Evolutionary conservation across 37 sponge, comb jelly and placozoan species (phyloP), one percentile per base, ranked within the genome.

Genomic region (Halisarca cf. caerulea): DNA sequence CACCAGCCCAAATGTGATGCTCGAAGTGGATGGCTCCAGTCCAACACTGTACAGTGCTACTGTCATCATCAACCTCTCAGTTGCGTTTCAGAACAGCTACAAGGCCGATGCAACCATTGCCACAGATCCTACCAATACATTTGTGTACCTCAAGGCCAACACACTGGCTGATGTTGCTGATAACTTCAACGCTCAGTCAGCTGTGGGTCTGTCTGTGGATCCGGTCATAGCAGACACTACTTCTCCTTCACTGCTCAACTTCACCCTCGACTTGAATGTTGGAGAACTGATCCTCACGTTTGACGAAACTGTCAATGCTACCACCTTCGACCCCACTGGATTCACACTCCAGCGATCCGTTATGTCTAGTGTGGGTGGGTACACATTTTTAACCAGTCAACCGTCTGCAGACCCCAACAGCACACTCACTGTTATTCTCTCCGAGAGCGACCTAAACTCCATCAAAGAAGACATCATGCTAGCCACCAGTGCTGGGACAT

Each of bases 301-400:
- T 86, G 86, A 92, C 43, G 97, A 96, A 59, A 89, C 94, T 37
- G 92, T 96, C 0, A 82, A 89, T 40, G 86, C 81, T 25, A 80
- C 59, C 21, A 64, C 85, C 21, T 86, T 94, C 23, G 66, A 85
- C 33, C 74, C 88, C 14, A 36, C 47, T 6, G 57, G 66, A 28
- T 85, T 94, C 43, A 70, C 75, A 14, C 9, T 96, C 34, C 94
- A 91, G 40, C 78, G 88, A 0, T 15, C 38, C 17, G 15, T 33
- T 54, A 37, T 39, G 36, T 80, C 82, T 25, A 25, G 42, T 37
- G 68, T 21, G 0, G 39, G 73, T 60, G 59, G 43, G 21, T 45
- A 30, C 24, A 39, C 33, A 8, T n/a, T 68, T 35, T 43, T 17
- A 8, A 59, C 34, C 21, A 83, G 66, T 20, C n/a, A 53, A 1